These are phyloP conservation scores for Synchiropus splendidus DNA, from an alignment of 2,113 vertebrate species.

Conservation along the genomic window DNA sequence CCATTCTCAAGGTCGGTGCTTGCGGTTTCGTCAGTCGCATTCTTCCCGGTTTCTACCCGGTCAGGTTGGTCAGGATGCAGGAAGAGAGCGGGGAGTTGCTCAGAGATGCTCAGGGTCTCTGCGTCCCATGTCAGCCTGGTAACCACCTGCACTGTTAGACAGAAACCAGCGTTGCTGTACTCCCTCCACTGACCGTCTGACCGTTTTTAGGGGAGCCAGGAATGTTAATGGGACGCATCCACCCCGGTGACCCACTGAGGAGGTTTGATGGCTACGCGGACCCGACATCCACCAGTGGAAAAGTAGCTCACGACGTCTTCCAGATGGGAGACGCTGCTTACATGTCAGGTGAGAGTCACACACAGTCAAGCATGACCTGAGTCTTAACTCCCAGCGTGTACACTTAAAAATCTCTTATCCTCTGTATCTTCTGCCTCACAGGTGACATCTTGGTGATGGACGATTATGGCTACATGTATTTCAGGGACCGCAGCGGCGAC, in stretches of 20 bases:
- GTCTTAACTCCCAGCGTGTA: background rate
- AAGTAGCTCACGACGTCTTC: constrained; percentile 73
- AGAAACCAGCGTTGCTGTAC: too few species aligned
- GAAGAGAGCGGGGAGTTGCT: constrained; percentile 74
- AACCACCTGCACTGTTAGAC: constrained; percentile 20
- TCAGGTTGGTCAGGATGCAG: constrained; percentile 72
- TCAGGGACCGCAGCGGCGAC: constrained; percentile 79
- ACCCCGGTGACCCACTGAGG: constrained; percentile 72
- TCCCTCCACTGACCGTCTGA: background rate
- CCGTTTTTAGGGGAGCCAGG: constrained; percentile 70
- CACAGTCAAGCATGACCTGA: too few species aligned
- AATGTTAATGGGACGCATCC: constrained; percentile 74
- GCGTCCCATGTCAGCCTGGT: constrained; percentile 76
- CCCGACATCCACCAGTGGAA: constrained; percentile 69
- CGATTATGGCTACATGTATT: constrained; percentile 85
- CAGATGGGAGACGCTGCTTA: constrained; percentile 76
- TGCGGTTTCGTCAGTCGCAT: constrained; percentile 83
- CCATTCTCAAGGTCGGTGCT: constrained; percentile 66
- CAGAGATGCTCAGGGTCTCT: constrained; percentile 71
- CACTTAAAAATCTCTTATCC: too few species aligned
- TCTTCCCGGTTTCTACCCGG: constrained; percentile 76
- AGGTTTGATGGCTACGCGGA: constrained; percentile 81
- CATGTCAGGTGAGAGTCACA: constrained; percentile 64
- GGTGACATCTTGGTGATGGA: constrained; percentile 86
- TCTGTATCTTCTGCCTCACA: constrained; percentile 24